A percentile compares a stretch with the other conserved stretches of the same genome.
These are phyloP conservation scores for Fabriciana adippe DNA, from an alignment of 2,888 invertebrate species.

Conservation along the genomic window DNA sequence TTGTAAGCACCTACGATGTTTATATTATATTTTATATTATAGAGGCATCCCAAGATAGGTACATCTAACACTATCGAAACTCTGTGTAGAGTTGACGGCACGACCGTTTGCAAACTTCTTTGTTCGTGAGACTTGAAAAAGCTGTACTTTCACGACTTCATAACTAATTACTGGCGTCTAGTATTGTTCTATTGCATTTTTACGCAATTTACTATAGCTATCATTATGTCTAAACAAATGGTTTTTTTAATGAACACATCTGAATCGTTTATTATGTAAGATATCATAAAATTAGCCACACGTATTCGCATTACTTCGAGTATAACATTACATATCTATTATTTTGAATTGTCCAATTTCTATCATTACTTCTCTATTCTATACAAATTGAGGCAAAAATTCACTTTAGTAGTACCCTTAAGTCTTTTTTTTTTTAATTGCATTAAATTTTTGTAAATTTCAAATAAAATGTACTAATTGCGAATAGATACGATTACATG, in stretches of 20 bases:
- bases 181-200: slow-evolving; percentile 36
- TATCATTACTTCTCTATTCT: no score
- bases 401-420: not conserved
- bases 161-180: slow-evolving; percentile 50
- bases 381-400: no score
- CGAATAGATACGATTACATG: not conserved
- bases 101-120: slow-evolving; percentile 53
- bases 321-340: no score
- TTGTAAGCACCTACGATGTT: no score
- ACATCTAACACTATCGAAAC: slow-evolving; percentile 24
- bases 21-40: no score
- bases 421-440: not conserved
- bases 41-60: not conserved
- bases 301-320: not conserved
- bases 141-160: slow-evolving; percentile 68
- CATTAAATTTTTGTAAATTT: no score
- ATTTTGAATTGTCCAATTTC: no score
- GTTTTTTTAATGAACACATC: slow-evolving; percentile 19
- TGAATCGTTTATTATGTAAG: slow-evolving; percentile 25
- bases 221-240: slow-evolving; percentile 20
- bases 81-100: slow-evolving; percentile 38
- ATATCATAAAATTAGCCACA: not conserved
- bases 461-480: no score
- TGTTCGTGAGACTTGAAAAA: slow-evolving; percentile 56
- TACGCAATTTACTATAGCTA: slow-evolving; percentile 29